These are phyloP conservation scores for Aspidiotus rigidus DNA, from an alignment of 2,888 invertebrate genomes.

Conservation along the genomic window DNA sequence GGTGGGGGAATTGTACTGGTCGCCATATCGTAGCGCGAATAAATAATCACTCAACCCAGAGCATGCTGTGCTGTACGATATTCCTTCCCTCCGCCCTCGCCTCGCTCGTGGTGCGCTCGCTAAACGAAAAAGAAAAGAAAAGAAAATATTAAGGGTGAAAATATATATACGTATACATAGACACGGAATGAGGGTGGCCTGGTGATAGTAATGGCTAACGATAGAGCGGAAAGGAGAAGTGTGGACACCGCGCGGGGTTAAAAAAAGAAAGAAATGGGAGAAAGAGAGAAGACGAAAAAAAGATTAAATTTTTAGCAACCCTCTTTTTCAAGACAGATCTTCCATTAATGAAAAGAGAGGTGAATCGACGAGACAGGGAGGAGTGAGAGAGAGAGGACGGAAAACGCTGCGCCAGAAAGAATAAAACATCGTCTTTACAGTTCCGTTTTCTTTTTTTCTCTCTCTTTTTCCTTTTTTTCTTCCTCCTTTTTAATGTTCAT, in stretches of 20 bases:
- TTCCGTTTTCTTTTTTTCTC: conserved; percentile 27
- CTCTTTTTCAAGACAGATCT: conserved; percentile 35
- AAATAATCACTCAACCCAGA: conserved; percentile 19
- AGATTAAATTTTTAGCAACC: conserved; percentile 37
- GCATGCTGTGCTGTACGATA: background rate
- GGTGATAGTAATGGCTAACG: conserved; percentile 32
- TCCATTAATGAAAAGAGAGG: conserved; percentile 21
- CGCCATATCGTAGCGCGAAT: conserved; percentile 28
- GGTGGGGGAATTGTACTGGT: conserved; percentile 23
- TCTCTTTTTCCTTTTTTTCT: conserved; percentile 13
- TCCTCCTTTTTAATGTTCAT: background rate
- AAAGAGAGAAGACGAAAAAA: conserved; percentile 18
- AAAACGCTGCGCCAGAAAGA: background rate
- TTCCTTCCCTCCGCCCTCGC: conserved; percentile 17
- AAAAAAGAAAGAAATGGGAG: conserved; percentile 15
- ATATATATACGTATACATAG: background rate
- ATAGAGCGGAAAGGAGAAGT: conserved; percentile 21
- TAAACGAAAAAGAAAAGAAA: conserved; percentile 21
- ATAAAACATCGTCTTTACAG: conserved; percentile 29
- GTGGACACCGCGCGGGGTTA: conserved; percentile 15
- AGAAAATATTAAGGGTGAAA: conserved; percentile 33
- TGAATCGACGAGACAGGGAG: background rate
- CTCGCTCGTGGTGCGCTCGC: background rate
- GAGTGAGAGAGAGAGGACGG: background rate
- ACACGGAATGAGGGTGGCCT: conserved; percentile 31